These are phyloP conservation scores for Anomalospiza imberbis DNA, from an alignment of 2,797 vertebrate genomes.

Conservation along the genomic window DNA sequence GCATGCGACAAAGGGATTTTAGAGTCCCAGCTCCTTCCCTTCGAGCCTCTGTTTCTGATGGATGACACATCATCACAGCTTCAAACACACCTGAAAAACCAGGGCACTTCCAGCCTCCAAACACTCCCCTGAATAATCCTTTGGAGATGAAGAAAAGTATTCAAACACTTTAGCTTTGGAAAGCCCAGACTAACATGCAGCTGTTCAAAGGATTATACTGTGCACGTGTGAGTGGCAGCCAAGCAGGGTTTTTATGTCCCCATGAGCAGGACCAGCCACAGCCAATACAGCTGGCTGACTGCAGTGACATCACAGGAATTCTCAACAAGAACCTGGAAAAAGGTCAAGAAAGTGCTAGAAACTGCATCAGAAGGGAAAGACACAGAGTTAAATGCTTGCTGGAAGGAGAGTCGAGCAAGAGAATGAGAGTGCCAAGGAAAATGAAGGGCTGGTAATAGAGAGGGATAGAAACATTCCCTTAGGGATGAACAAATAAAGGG, in stretches of 20 bases:
- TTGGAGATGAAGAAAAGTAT: neutral
- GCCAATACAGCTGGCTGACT: neutral
- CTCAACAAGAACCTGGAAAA: neutral
- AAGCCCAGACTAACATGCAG: neutral
- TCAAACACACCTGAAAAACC: neutral
- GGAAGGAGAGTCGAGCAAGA: neutral
- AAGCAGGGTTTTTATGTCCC: neutral
- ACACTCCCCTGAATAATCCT: neutral
- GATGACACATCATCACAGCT: neutral
- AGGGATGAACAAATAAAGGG: neutral
- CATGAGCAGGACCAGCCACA: accelerated
- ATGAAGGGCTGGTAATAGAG: neutral
- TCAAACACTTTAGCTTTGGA: neutral
- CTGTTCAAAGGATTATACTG: neutral
- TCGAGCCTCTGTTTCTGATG: neutral
- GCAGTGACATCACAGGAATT: neutral
- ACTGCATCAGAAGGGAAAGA: neutral
- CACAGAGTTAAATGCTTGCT: neutral
- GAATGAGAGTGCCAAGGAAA: neutral
- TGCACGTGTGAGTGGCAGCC: neutral
- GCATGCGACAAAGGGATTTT: neutral
- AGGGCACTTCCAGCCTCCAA: neutral
- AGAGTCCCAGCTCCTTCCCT: neutral
- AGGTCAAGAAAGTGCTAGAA: neutral
- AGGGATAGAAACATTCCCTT: neutral